Conservation (phyloP, 1,140 invertebrate genomes). For the Himalopsyche phryganea region DNA sequence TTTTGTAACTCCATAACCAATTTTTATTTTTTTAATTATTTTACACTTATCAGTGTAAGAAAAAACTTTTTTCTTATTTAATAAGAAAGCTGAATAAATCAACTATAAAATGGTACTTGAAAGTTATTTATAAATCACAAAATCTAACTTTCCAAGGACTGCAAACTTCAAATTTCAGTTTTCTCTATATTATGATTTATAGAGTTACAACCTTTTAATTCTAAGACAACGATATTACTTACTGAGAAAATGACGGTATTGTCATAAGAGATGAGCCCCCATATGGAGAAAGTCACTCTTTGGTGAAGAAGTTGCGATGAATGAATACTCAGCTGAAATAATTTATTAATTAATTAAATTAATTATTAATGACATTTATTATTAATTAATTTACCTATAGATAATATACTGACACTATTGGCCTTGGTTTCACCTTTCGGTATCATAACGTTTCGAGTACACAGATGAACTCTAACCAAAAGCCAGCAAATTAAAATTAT, state of each 20-base stretch:
- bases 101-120: too few species aligned
- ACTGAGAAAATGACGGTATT: slow-evolving; percentile 14
- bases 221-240: too few species aligned
- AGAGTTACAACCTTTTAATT: too few species aligned
- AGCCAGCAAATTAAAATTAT: not conserved
- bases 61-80: too few species aligned
- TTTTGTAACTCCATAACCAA: too few species aligned
- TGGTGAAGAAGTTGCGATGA: slow-evolving; percentile 20
- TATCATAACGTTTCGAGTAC: slow-evolving; percentile 3
- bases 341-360: not conserved
- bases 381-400: not conserved
- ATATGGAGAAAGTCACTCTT: slow-evolving; percentile 10
- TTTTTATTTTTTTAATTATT: too few species aligned
- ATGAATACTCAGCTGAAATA: slow-evolving; percentile 20
- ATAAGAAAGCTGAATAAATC: too few species aligned
- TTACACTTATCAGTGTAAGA: too few species aligned
- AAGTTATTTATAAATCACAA: too few species aligned
- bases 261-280: slow-evolving; percentile 19
- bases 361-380: not conserved
- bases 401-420: not conserved
- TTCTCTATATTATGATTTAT: too few species aligned
- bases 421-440: slow-evolving; percentile 1
- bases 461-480: not conserved
- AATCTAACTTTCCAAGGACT: too few species aligned
- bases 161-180: too few species aligned